Base-by-base conservation (phyloP, 2,113 vertebrate species). In the Centropus unirufus region DNA sequence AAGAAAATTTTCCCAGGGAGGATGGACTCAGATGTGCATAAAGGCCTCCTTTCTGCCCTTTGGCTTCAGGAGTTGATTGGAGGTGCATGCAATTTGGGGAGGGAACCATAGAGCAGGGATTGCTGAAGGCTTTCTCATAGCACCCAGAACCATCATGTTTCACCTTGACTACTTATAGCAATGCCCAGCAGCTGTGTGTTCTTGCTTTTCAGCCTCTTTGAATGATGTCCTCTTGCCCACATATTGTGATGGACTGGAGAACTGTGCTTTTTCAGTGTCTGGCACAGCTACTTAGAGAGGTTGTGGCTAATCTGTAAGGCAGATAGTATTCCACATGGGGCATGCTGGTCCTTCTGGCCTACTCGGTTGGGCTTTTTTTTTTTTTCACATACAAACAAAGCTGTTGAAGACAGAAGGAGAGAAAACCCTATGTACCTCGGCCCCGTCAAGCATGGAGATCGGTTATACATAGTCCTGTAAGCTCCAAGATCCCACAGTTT, bases 21-120 rank as follows among this genome's bases (percentile, higher is more conserved):
- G 21, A n/a, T 52, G 34, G 72, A 36, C 27, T 36, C 47, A 79
- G 72, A 58, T 14, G 2, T 30, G 32, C 23, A 12, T 21, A 51
- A 66, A 75, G 40, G 19, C 30, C 19, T 66, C 32, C 59, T 83
- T 91, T 76, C 22, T 88, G 58, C 36, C 12, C 17, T 76, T 79
- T 64, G 49, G 24, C 39, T 69, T 80, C 83, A 47, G 40, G 44
- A 80, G 79, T 21, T 26, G 19, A 13, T 36, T 59, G 6, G 13
- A 6, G 3, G 2, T 68, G 4, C 0, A 0, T 44, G 30, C 0
- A 0, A 27, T 63, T 11, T 87, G 66, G 16, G 30, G 26, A 91
- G 29, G 27, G 24, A 39, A 32, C n/a, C 10, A 13, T 5, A 51
- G 24, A 46, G 14, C 32, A 49, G 16, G 27, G 15, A 32, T 61